Conservation (phyloP, 2,888 invertebrate genomes). For the Drosophila koepferae region DNA sequence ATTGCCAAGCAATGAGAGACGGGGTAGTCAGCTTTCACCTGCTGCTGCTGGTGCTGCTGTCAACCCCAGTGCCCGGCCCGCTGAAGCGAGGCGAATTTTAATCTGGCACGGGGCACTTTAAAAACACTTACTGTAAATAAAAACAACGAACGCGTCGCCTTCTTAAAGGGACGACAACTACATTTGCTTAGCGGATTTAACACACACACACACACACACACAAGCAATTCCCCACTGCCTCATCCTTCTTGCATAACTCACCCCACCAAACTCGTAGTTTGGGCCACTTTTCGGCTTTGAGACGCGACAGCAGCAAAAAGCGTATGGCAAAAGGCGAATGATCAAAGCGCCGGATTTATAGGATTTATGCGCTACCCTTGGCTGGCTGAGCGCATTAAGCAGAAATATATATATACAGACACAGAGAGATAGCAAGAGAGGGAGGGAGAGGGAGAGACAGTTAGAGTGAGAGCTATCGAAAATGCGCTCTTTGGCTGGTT, state of each 20-base stretch:
- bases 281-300: constrained; percentile 74
- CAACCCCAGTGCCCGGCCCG: neutral
- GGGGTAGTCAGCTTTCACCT: constrained; percentile 8
- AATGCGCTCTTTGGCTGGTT: constrained; percentile 61
- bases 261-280: constrained; percentile 11
- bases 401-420: neutral
- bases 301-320: constrained; percentile 34
- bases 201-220: constrained; percentile 5
- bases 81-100: constrained; percentile 43
- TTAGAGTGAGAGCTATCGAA: constrained; percentile 2
- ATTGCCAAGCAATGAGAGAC: constrained; percentile 45
- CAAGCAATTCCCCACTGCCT: neutral
- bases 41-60: neutral
- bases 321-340: constrained; percentile 65
- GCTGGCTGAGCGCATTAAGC: constrained; percentile 68
- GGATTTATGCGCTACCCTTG: constrained; percentile 78
- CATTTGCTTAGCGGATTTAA: constrained; percentile 79
- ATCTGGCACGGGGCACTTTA: constrained; percentile 65
- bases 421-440: neutral
- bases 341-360: constrained; percentile 78
- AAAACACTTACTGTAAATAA: constrained; percentile 70
- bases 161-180: constrained; percentile 70
- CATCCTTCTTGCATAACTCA: neutral
- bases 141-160: constrained; percentile 51
- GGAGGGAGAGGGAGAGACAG: neutral